These are phyloP conservation scores for Lydus trimaculatus DNA, from an alignment of 2,888 invertebrate species.

Conservation along the genomic window DNA sequence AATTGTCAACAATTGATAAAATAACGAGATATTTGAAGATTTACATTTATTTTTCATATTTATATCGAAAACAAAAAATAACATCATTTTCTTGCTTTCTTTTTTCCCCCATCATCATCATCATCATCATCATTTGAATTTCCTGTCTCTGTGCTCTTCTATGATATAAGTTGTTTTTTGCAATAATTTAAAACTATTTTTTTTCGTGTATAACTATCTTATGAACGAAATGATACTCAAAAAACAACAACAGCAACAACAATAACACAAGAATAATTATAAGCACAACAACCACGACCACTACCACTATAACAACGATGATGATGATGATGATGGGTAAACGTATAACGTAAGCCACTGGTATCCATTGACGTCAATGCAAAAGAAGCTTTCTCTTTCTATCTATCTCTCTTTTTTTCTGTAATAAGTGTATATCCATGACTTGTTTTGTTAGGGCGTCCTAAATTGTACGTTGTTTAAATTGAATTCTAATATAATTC, in stretches of 20 bases:
- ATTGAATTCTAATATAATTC: conserved; percentile 3
- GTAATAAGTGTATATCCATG: conserved; percentile 25
- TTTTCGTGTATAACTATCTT: too few species aligned
- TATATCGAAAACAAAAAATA: too few species aligned
- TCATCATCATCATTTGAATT: too few species aligned
- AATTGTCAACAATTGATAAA: neutral
- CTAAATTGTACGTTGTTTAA: conserved; percentile 21
- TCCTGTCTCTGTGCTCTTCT: too few species aligned
- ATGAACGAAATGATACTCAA: neutral
- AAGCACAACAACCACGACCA: conserved; percentile 6
- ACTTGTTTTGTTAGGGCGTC: conserved; percentile 27
- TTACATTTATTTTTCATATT: neutral
- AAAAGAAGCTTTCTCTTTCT: conserved; percentile 35
- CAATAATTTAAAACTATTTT: too few species aligned
- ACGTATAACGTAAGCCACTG: conserved; percentile 45
- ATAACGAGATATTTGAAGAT: neutral
- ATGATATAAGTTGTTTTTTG: too few species aligned
- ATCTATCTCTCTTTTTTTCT: conserved; percentile 17
- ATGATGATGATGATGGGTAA: conserved; percentile 13
- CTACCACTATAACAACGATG: conserved; percentile 4
- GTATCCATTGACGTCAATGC: conserved; percentile 52
- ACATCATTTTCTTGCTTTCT: neutral
- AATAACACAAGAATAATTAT: neutral
- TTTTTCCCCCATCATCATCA: neutral
- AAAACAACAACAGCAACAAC: neutral